These are phyloP conservation scores for Pelvicachromis taeniatus DNA, from an alignment of 2,113 vertebrate species.

Conservation along the genomic window DNA sequence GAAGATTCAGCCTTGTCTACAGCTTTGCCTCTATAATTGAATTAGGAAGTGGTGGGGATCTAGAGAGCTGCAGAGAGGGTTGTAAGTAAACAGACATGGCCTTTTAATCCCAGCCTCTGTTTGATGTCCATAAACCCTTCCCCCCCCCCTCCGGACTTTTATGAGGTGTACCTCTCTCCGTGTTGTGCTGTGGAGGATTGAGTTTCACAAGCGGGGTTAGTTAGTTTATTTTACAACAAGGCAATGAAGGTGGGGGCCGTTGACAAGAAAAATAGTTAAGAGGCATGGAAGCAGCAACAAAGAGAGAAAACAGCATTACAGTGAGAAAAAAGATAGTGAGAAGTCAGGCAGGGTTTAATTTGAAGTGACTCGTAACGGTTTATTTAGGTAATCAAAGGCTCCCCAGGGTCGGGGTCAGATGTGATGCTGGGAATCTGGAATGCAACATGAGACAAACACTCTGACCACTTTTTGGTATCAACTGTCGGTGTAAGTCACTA, in stretches of 20 bases:
- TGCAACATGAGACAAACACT: background rate
- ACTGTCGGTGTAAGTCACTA: background rate
- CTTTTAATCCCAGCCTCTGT: conserved; percentile 57
- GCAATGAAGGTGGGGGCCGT: conserved; percentile 40
- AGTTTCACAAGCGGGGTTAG: conserved; percentile 58
- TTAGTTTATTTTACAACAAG: conserved; percentile 59
- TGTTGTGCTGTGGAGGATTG: conserved; percentile 53
- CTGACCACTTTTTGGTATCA: background rate
- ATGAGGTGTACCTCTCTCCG: conserved; percentile 55
- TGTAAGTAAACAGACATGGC: conserved; percentile 68
- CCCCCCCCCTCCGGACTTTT: conserved; percentile 48
- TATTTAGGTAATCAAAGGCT: conserved; percentile 46
- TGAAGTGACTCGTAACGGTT: conserved; percentile 46
- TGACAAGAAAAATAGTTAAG: conserved; percentile 34
- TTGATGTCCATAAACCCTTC: conserved; percentile 52
- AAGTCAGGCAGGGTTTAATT: conserved; percentile 18
- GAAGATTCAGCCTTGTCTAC: conserved; percentile 37
- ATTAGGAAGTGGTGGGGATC: conserved; percentile 68
- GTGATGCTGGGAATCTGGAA: conserved; percentile 24
- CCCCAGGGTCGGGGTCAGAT: conserved; percentile 18
- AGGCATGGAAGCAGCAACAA: background rate
- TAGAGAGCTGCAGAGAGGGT: conserved; percentile 65
- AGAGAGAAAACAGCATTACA: background rate
- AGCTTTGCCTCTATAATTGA: conserved; percentile 59
- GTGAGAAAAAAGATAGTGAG: background rate